These are phyloP conservation scores for Colistium nudipinnis DNA, from an alignment of 2,113 vertebrate species.

Conservation along the genomic window DNA sequence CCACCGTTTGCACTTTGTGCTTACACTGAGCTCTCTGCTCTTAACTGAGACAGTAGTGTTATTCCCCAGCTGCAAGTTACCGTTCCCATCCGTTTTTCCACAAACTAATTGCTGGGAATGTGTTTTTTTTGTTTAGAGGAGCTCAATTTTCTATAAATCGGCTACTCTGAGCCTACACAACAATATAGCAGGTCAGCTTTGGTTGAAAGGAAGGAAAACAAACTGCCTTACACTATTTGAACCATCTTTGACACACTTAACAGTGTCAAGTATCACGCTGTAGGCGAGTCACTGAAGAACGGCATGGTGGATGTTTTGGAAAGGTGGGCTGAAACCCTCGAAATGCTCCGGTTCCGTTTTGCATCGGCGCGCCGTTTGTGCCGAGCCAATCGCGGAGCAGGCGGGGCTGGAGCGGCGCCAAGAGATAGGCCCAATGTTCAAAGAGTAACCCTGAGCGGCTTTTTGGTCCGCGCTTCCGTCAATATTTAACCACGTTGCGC, in stretches of 20 bases:
- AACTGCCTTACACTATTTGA: background rate
- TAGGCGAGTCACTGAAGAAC: background rate
- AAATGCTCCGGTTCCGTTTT: slow-evolving; percentile 8
- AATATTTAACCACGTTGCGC: slow-evolving; percentile 74
- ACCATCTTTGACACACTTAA: background rate
- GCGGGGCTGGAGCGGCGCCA: slow-evolving; percentile 68
- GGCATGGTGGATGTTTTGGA: slow-evolving; percentile 7
- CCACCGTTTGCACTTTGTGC: background rate
- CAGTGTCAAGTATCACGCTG: background rate
- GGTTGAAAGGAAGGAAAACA: too few relatives aligned
- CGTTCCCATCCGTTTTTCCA: too few relatives aligned
- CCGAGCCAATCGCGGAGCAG: slow-evolving; percentile 66
- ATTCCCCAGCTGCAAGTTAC: background rate
- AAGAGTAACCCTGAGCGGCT: slow-evolving; percentile 58
- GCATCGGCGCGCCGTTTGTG: slow-evolving; percentile 2
- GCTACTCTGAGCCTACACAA: background rate
- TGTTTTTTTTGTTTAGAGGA: slow-evolving; percentile 1
- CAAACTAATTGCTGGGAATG: background rate
- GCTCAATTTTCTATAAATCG: background rate
- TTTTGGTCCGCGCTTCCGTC: slow-evolving; percentile 44
- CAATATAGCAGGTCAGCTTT: too few relatives aligned
- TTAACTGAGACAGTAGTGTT: background rate
- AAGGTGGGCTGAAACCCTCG: background rate
- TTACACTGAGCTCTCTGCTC: background rate
- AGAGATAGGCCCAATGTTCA: slow-evolving; percentile 54